Conservation (phyloP, 2,888 invertebrate species). For the Polydrusus cervinus region DNA sequence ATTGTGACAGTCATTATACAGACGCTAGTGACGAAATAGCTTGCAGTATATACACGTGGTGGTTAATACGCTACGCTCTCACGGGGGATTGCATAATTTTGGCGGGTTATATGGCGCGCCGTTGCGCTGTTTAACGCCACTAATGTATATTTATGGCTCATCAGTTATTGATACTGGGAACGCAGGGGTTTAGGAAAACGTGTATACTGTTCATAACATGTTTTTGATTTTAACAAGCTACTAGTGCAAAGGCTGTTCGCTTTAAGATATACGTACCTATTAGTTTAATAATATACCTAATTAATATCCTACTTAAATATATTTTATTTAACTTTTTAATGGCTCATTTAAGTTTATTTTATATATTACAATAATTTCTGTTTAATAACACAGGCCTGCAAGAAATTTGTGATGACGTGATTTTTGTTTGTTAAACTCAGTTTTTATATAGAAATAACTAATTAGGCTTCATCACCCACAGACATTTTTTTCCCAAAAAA, state of each 20-base stretch:
- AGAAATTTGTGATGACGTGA: too few relatives aligned
- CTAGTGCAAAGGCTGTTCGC: not conserved
- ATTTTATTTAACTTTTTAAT: too few relatives aligned
- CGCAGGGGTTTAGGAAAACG: conserved; percentile 49
- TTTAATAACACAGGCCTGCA: too few relatives aligned
- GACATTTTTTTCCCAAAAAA: too few relatives aligned
- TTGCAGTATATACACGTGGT: conserved; percentile 67
- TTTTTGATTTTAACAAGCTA: conserved; percentile 41
- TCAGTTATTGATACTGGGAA: conserved; percentile 57
- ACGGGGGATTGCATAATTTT: conserved; percentile 65
- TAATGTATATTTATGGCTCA: conserved; percentile 59
- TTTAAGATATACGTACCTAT: not conserved
- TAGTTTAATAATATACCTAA: too few relatives aligned
- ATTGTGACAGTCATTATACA: too few relatives aligned
- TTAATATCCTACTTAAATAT: too few relatives aligned
- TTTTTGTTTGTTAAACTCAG: too few relatives aligned
- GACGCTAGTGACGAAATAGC: conserved; percentile 60
- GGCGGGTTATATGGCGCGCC: conserved; percentile 41
- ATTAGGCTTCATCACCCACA: too few relatives aligned
- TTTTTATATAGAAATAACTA: too few relatives aligned
- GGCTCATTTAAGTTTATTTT: too few relatives aligned
- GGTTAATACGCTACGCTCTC: conserved; percentile 69
- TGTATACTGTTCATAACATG: conserved; percentile 50
- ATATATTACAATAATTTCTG: too few relatives aligned
- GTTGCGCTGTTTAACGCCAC: conserved; percentile 51